phyloP scores from a whole-genome alignment of 2,888 invertebrate genomes.

The Ceriagrion tenellum region DNA sequence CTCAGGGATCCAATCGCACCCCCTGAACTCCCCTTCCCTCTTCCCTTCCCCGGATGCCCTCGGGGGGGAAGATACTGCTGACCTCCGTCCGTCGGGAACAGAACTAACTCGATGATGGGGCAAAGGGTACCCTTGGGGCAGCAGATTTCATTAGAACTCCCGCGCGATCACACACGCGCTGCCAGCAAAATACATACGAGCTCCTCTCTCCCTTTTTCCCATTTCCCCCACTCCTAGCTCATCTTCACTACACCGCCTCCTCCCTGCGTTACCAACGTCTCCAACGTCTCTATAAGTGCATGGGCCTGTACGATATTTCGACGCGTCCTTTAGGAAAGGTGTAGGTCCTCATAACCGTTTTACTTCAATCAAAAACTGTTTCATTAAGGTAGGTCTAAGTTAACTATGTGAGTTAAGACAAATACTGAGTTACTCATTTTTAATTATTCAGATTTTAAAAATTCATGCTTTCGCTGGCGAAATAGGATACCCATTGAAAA shows the following conservation, averaged over 20 bases:
- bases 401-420: no score
- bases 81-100: slow-evolving; percentile 65
- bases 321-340: no score
- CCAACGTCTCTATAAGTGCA: no score
- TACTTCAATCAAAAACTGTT: no score
- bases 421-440: no score
- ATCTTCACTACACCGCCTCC: neutral
- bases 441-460: no score
- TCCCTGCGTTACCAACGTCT: neutral
- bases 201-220: neutral
- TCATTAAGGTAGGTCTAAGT: no score
- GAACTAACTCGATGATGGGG: slow-evolving; percentile 65
- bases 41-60: neutral
- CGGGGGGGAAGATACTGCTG: slow-evolving; percentile 63
- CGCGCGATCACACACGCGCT: slow-evolving; percentile 41
- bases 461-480: no score
- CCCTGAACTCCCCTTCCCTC: neutral
- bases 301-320: no score
- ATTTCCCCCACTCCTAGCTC: neutral
- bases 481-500: no score
- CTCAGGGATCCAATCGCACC: neutral
- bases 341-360: no score
- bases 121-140: slow-evolving; percentile 61
- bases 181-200: neutral
- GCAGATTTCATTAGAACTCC: slow-evolving; percentile 60